phyloP scores from a whole-genome alignment of 2,888 invertebrate genomes.

The Sycophila texana region DNA sequence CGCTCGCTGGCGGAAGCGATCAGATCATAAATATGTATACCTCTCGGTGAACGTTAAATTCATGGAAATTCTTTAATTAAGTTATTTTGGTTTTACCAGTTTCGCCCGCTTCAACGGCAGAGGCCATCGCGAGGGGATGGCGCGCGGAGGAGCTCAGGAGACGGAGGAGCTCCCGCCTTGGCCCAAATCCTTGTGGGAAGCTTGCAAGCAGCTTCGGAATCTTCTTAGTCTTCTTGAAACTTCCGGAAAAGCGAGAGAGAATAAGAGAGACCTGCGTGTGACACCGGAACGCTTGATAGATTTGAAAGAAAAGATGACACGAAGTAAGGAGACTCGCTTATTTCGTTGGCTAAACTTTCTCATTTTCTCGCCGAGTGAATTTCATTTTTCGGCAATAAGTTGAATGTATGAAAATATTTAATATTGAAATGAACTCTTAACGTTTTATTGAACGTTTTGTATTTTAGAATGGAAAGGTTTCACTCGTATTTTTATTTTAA shows the following conservation, averaged over 20 bases:
- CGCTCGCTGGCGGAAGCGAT: conserved; percentile 62
- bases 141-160: not conserved
- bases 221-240: conserved; percentile 62
- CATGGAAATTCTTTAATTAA: conserved; percentile 76
- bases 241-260: conserved; percentile 43
- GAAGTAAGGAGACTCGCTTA: conserved; percentile 22
- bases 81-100: conserved; percentile 71
- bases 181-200: conserved; percentile 72
- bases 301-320: conserved; percentile 30
- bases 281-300: conserved; percentile 27
- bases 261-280: conserved; percentile 45
- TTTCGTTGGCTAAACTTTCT: conserved; percentile 23
- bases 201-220: conserved; percentile 67
- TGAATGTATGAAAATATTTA: not conserved
- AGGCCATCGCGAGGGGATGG: not conserved
- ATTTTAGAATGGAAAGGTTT: not conserved
- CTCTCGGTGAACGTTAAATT: conserved; percentile 67
- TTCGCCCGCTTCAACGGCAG: conserved; percentile 22
- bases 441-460: not conserved
- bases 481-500: not conserved
- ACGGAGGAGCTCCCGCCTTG: conserved; percentile 57
- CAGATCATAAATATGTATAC: conserved; percentile 75
- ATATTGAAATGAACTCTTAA: not conserved
- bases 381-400: not conserved
- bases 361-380: not conserved